Evolutionary conservation across 1,140 invertebrate genomes (phyloP), one percentile per base, ranked within the genome.

Genomic region (Drosophila tani): DNA sequence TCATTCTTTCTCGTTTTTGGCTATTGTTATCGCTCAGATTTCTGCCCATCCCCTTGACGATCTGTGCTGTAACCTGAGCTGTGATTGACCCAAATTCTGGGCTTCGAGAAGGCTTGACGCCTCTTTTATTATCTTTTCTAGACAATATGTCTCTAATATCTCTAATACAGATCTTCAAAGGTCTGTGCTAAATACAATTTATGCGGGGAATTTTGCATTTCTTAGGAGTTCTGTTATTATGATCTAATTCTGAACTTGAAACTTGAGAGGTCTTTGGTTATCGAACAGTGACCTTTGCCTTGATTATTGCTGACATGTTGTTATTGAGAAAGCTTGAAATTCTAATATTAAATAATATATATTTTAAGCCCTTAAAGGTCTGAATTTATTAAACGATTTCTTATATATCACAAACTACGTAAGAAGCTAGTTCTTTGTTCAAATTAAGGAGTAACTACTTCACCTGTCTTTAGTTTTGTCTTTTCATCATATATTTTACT

Each of bases 101-200:
- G 24, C 38, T 53, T 45, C 5, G 47, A 12, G 40, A 46, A 43
- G 12, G 21, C 41, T 69, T 60, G 74, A 86, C 81, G 67, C 59
- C 73, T 73, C 17, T 71, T 73, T 56, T 55, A 75, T 75, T 75
- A 60, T 76, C 59, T 75, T 24, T 50, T 9, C 12, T 40, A 29
- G 60, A 53, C 66, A 63, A 70, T 68, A 47, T 55, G 38, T 55
- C 63, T 46, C 9, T 24, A 43, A 66, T 68, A 65, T 69, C 35
- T 29, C 24, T 43, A 65, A 53, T 51, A 45, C 27, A 69, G 67
- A 47, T 75, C 62, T 64, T 27, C 29, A 38, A 51, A 62, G 70
- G 64, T 71, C 47, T 67, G 74, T 60, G 79, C 51, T 55, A 65
- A 82, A 85, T 73, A 56, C 64, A 70, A 86, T 80, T 80, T 88